Base-by-base conservation (phyloP, 2,797 vertebrate species). In the Oreonectes daqikongensis region DNA sequence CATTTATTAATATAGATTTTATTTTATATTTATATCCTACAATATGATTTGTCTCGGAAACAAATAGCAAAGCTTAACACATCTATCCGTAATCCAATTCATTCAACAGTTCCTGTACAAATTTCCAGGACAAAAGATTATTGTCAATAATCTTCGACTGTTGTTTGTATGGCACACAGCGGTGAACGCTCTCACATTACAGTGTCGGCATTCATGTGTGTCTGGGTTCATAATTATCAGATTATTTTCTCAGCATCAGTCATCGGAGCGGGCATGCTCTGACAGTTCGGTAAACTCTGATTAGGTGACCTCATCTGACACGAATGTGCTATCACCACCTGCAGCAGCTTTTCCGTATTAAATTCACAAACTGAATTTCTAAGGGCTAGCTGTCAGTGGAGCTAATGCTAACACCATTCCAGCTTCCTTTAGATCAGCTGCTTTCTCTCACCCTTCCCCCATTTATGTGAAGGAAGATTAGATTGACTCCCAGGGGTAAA, bases 201-300 rank as follows among this genome's bases (percentile, higher is more conserved):
- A 22, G 38, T 71, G 46, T 66, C 64, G 76, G 76, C 72, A 76
- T 79, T 81, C 82, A 71, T 70, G 59, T 65, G 65, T 79, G 77
- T 83, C 69, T 83, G 73, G 50, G 42, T 73, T 79, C 12, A 30
- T 81, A 81, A 81, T 83, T 81, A 79, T 72, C 69, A 35, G 77
- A 81, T 83, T 81, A 79, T 66, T 73, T 83, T 79, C 75, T 26
- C 72, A 77, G 73, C 69, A 73, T 79, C 82, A 81, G 72, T 66
- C 72, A 72, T 60, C 9, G 7, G 4, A 72, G 57, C 67, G 59
- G 76, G 65, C 79, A 78, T 76, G 79, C 69, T 83, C 78, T 75
- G 69, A 78, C 79, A 79, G 42, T 59, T 75, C 66, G 68, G 72
- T 81, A 69, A 83, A 76, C 76, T 79, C 57, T 74, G 73, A 79